Percentiles rank a stretch among this genome's conserved stretches.
phyloP scores from a whole-genome alignment of 2,797 vertebrate species.

The Sebastes matsubarae region DNA sequence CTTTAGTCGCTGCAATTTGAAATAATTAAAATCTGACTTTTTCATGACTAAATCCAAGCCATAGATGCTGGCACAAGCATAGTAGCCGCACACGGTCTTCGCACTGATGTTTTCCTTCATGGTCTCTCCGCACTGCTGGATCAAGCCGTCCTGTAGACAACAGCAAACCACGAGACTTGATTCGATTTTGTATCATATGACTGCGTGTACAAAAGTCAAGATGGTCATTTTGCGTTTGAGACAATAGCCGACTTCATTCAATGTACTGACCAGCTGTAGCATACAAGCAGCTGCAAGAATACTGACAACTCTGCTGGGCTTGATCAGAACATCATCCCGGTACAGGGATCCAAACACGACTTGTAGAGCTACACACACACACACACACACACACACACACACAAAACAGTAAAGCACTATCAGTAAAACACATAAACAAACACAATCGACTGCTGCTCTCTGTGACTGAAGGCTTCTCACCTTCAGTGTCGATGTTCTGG shows the following conservation, averaged over 20 bases:
- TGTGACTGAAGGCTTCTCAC: constrained; percentile 73
- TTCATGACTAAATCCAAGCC: constrained; percentile 96
- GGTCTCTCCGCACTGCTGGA: constrained; percentile 98
- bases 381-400: not conserved
- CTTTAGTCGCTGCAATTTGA: not conserved
- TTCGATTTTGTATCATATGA: not conserved
- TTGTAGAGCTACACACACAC: constrained; percentile 87
- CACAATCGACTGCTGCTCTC: not conserved
- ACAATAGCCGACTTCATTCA: not conserved
- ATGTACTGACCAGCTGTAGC: constrained; percentile 93
- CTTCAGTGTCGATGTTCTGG: constrained; percentile 96
- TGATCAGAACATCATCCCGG: constrained; percentile 95
- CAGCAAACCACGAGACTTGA: not conserved
- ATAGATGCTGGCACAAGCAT: constrained; percentile 90
- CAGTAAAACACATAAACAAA: not conserved
- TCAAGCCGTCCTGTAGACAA: constrained; percentile 90
- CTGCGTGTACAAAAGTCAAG: not conserved
- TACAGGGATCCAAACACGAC: constrained; percentile 97
- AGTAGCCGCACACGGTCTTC: constrained; percentile 94
- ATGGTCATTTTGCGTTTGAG: not conserved
- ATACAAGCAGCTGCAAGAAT: constrained; percentile 96
- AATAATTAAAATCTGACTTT: constrained; percentile 83
- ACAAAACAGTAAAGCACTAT: not conserved
- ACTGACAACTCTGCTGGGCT: constrained; percentile 92
- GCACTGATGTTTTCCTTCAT: constrained; percentile 98